Evolutionary conservation across 1,140 invertebrate species (phyloP).

Genomic region (Procambarus virginalis): DNA sequence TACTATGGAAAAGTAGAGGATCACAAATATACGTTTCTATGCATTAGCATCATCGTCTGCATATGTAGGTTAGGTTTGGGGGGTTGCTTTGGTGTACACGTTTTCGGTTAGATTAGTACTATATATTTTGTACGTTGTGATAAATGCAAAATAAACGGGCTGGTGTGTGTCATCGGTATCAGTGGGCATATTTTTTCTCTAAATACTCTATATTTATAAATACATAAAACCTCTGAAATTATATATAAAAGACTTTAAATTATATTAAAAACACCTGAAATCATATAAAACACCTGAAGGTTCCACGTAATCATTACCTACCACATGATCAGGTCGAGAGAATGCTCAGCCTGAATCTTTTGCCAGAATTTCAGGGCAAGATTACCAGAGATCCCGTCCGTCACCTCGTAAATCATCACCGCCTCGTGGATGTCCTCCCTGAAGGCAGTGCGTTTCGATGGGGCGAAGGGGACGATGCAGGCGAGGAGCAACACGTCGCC

Average conservation of each 20-base stretch:
- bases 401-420: conserved; percentile 24
- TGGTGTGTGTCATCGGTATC: background rate
- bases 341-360: background rate
- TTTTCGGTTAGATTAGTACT: no score
- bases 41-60: no score
- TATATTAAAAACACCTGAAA: background rate
- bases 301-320: background rate
- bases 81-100: no score
- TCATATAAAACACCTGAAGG: background rate
- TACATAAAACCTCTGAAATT: no score
- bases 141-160: no score
- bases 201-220: no score
- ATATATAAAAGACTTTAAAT: background rate
- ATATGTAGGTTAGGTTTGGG: no score
- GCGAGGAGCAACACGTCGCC: conserved; percentile 4
- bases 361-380: background rate
- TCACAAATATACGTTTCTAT: no score
- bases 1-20: no score
- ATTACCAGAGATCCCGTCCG: background rate
- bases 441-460: background rate
- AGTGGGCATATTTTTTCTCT: no score
- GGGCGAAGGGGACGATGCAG: conserved; percentile 1
- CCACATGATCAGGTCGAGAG: conserved; percentile 28
- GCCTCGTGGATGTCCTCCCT: background rate
- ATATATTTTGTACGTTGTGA: no score